Base-by-base conservation (phyloP, 2,797 vertebrate species). In the Melanotaenia boesemani region DNA sequence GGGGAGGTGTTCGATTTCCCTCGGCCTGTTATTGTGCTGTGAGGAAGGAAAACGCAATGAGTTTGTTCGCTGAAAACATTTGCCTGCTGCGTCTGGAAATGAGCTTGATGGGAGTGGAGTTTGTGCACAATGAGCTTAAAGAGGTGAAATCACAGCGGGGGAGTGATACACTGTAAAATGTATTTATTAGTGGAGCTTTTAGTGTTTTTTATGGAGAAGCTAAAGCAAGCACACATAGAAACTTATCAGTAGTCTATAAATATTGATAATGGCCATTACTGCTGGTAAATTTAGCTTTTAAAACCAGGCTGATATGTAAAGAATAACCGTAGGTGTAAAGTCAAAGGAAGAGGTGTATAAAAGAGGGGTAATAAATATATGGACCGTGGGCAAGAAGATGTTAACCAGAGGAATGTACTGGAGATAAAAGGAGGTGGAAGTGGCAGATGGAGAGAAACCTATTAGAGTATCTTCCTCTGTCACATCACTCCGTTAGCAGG, bases 401-500 rank as follows among this genome's bases (percentile, higher is more conserved):
- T 52, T 30, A 52, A 22, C 37, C 56, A 54, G 24, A 63, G 65
- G 32, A 58, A 64, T 37, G 48, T 74, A 22, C 28, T 52, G 34
- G 18, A 69, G 65, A 70, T 61, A 26, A 83, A 83, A 74, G 66
- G 59, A 48, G 24, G 41, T 16, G 46, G 36, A 67, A 65, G 59
- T 74, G 66, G 52, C 67, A 76, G 63, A 82, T 82, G 73, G 56
- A 71, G 34, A 61, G 28, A 75, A 70, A 67, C 63, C 65, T 67
- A 81, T 66, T 76, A 15, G 34, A 12, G n/a, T 55, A 57, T 70
- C 66, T 84, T 75, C 67, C 67, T 71, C 69, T 36, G 39, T 81
- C 77, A 71, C 84, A 74, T 85, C 56, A 37, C 76, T 84, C 32
- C 32, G 6, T 58, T 18, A 69, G 79, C 67, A 77, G 81, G 52